A percentile compares a stretch with the other conserved stretches of the same genome.
Conservation (phyloP, 1,140 invertebrate species). For the Aphelinus atriplicis region DNA sequence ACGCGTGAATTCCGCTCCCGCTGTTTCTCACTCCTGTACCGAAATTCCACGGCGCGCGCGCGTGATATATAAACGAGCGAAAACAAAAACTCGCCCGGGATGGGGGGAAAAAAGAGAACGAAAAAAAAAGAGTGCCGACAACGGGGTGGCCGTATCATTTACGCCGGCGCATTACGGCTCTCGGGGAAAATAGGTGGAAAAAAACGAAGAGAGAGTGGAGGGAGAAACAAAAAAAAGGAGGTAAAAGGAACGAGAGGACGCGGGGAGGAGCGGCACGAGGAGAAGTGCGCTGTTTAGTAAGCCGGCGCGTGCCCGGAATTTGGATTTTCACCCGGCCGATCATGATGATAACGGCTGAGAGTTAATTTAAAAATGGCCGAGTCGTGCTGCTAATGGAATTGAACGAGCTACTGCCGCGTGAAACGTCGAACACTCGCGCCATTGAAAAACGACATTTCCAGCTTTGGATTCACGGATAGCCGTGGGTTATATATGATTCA, state of each 20-base stretch:
- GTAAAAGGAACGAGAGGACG: not conserved
- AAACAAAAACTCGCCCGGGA: not conserved
- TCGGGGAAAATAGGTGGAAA: not conserved
- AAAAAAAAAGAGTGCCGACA: conserved; percentile 4
- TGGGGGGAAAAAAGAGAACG: not conserved
- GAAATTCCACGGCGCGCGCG: not conserved
- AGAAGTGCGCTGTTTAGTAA: conserved; percentile 27
- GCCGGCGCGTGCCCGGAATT: conserved; percentile 31
- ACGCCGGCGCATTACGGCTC: conserved; percentile 4
- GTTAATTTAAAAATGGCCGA: conserved; percentile 41
- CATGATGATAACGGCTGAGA: conserved; percentile 1
- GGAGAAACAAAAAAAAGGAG: not conserved
- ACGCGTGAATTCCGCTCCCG: not conserved
- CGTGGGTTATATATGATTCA: not conserved
- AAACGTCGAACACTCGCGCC: too few relatives aligned
- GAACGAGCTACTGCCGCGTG: conserved; percentile 6
- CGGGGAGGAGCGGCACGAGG: not conserved
- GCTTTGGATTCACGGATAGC: too few relatives aligned
- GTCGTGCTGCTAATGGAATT: conserved; percentile 28
- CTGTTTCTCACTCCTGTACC: not conserved
- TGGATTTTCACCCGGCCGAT: conserved; percentile 11
- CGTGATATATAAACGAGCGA: conserved; percentile 6
- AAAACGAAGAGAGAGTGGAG: not conserved
- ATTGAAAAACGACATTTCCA: too few relatives aligned
- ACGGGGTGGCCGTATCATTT: conserved; percentile 10